These are phyloP conservation scores for Diarsia dahlii DNA, from an alignment of 2,888 invertebrate species.

Conservation along the genomic window DNA sequence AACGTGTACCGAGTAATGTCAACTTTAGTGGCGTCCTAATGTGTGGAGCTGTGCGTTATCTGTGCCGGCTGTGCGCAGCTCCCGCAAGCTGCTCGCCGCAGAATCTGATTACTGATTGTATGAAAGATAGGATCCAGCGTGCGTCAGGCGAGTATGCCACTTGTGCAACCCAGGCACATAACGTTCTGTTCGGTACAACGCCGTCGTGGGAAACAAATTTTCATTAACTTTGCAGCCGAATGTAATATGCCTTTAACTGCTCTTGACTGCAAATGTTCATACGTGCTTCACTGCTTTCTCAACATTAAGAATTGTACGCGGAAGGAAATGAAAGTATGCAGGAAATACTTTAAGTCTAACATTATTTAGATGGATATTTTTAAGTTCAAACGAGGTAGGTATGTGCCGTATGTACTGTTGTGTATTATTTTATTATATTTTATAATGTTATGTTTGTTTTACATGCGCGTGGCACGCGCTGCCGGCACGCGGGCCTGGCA, in stretches of 20 bases:
- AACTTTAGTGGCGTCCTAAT: slow-evolving; percentile 76
- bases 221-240: slow-evolving; percentile 55
- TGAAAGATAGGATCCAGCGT: slow-evolving; percentile 60
- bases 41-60: slow-evolving; percentile 77
- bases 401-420: slow-evolving; percentile 25
- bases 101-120: slow-evolving; percentile 69
- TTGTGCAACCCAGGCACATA: slow-evolving; percentile 51
- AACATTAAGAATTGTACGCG: slow-evolving; percentile 47
- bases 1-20: slow-evolving; percentile 73
- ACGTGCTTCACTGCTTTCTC: slow-evolving; percentile 39
- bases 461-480: slow-evolving; percentile 37
- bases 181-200: slow-evolving; percentile 40
- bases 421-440: slow-evolving; percentile 48
- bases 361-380: slow-evolving; percentile 56
- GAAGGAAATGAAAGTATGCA: slow-evolving; percentile 64
- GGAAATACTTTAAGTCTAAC: slow-evolving; percentile 45
- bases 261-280: slow-evolving; percentile 34
- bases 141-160: slow-evolving; percentile 48
- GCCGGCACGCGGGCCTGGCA: slow-evolving; percentile 27
- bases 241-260: slow-evolving; percentile 38
- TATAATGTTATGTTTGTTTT: slow-evolving; percentile 38
- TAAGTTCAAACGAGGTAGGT: slow-evolving; percentile 20
- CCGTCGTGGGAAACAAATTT: slow-evolving; percentile 64
- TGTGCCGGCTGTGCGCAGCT: slow-evolving; percentile 73
- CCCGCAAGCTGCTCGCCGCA: slow-evolving; percentile 64